A percentile compares a stretch with the other conserved stretches of the same genome.
Conservation (phyloP, 2,888 invertebrate species). For the Onchidella celtica region DNA sequence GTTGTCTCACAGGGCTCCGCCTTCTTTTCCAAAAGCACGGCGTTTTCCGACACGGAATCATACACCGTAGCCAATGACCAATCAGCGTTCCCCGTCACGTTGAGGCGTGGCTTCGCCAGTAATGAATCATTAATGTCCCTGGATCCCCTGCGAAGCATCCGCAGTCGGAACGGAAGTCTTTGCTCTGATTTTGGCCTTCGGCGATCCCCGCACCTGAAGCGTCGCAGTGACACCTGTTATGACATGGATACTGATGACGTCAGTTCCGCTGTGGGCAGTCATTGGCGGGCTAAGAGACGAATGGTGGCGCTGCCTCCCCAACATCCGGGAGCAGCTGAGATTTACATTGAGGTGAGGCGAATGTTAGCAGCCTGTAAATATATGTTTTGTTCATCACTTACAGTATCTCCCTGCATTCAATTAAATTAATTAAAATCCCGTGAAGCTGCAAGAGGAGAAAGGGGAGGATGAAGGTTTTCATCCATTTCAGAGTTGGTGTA, state of each 20-base stretch:
- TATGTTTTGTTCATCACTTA: background rate
- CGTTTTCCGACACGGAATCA: background rate
- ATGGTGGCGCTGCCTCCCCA: constrained; percentile 3
- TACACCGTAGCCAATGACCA: background rate
- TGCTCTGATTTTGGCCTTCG: background rate
- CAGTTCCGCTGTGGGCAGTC: background rate
- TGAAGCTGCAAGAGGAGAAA: too few species aligned
- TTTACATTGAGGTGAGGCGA: background rate
- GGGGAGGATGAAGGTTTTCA: too few species aligned
- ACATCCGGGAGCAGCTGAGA: background rate
- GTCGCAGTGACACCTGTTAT: background rate
- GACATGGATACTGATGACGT: background rate
- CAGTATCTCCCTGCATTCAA: too few species aligned
- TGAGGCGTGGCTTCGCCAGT: background rate
- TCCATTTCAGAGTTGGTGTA: too few species aligned
- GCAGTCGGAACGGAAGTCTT: background rate
- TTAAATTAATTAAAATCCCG: too few species aligned
- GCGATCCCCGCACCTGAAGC: background rate
- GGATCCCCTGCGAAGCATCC: background rate
- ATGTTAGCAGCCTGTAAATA: background rate
- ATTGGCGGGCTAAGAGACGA: constrained; percentile 13
- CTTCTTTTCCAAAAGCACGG: background rate
- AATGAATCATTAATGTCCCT: background rate
- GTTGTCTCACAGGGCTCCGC: background rate
- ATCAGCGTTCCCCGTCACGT: background rate